A percentile compares a stretch with the other conserved stretches of the same genome.
phyloP scores from a whole-genome alignment of 2,113 vertebrate species.

The Leptodactylus fuscus region DNA sequence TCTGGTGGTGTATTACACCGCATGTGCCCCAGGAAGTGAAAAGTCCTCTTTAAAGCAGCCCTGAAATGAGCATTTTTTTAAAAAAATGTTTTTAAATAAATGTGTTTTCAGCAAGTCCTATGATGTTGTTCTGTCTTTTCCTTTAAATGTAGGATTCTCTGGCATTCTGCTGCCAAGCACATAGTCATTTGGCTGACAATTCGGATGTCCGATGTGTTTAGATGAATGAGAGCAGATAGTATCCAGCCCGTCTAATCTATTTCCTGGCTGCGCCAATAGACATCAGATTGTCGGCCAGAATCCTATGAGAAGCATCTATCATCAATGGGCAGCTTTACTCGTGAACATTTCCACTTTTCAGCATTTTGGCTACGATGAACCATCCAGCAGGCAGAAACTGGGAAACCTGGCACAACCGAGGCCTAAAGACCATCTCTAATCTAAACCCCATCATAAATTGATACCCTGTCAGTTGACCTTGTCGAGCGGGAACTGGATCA shows the following conservation, averaged over 20 bases:
- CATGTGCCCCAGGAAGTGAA: too few species aligned
- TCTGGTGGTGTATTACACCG: too few species aligned
- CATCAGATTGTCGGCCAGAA: background rate
- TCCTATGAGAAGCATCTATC: background rate
- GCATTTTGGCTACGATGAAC: background rate
- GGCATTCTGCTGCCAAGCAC: background rate
- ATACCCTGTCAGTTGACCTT: too few species aligned
- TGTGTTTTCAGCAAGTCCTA: too few species aligned
- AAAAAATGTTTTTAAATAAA: too few species aligned
- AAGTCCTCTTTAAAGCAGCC: too few species aligned
- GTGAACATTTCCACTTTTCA: too few species aligned
- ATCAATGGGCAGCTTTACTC: background rate
- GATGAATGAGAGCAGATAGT: background rate
- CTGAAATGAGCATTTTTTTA: too few species aligned
- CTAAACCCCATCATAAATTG: too few species aligned
- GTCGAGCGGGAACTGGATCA: too few species aligned
- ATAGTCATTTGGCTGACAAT: background rate
- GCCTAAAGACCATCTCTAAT: background rate
- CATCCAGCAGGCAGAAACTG: background rate
- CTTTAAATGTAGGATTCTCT: background rate
- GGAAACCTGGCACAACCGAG: background rate
- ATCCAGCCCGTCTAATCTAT: background rate
- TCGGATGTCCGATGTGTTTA: background rate
- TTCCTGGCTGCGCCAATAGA: background rate
- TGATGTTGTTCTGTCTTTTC: too few species aligned